These are phyloP conservation scores for Aldrovandia affinis DNA, from an alignment of 2,797 vertebrate species.

Conservation along the genomic window DNA sequence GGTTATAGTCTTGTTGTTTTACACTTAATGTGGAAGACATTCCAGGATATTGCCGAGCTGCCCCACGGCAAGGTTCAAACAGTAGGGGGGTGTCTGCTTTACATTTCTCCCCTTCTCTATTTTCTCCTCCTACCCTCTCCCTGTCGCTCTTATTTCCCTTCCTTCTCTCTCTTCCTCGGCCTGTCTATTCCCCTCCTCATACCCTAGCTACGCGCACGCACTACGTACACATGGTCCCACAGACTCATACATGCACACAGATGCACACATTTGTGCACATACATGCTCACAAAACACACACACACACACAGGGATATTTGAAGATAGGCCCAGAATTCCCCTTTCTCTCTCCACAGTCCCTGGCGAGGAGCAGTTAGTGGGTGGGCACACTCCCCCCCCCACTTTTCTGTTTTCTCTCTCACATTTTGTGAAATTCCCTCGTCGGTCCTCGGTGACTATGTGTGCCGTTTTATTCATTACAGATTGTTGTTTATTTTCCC, in stretches of 20 bases:
- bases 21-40: conserved; percentile 24
- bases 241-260: background rate
- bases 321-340: background rate
- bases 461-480: background rate
- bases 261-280: background rate
- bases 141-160: conserved; percentile 23
- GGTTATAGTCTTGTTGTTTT: conserved; percentile 19
- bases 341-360: background rate
- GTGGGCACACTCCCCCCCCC: background rate
- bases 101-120: conserved; percentile 28
- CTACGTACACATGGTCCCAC: background rate
- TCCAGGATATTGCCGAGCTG: conserved; percentile 40
- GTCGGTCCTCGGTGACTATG: background rate
- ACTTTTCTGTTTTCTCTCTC: conserved; percentile 12
- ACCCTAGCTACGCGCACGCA: too few relatives aligned
- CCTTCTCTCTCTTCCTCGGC: background rate
- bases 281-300: background rate
- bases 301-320: background rate
- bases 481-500: background rate
- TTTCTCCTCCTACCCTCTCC: conserved; percentile 11
- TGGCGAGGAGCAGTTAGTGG: conserved; percentile 25
- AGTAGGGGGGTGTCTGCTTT: conserved; percentile 28
- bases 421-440: conserved; percentile 4
- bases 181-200: background rate
- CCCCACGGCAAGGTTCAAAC: conserved; percentile 41